phyloP scores from a whole-genome alignment of 2,888 invertebrate species.

The Rhimphoctona megacephalus region DNA sequence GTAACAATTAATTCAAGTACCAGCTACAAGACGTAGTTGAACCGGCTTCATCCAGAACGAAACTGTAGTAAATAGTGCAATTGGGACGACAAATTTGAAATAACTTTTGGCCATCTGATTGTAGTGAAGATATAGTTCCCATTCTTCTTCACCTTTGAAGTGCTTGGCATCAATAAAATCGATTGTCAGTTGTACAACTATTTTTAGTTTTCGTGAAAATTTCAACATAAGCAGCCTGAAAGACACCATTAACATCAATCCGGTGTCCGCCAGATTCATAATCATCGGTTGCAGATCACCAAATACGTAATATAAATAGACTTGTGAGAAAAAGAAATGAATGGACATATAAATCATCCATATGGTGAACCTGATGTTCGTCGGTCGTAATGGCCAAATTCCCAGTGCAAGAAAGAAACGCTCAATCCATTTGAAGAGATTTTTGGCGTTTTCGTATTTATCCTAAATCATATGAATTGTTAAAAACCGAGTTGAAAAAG shows the following conservation, averaged over 20 bases:
- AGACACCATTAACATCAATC: slow-evolving; percentile 43
- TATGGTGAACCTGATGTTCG: not conserved
- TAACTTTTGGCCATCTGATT: slow-evolving; percentile 38
- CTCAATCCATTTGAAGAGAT: slow-evolving; percentile 43
- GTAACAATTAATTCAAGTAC: slow-evolving; percentile 9
- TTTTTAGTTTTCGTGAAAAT: slow-evolving; percentile 27
- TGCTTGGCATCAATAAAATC: slow-evolving; percentile 27
- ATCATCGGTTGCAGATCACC: slow-evolving; percentile 44
- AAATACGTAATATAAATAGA: slow-evolving; percentile 40
- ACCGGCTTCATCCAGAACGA: slow-evolving; percentile 45
- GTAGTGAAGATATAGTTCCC: slow-evolving; percentile 50
- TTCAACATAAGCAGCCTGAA: slow-evolving; percentile 45
- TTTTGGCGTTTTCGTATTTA: slow-evolving; percentile 19
- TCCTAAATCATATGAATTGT: slow-evolving; percentile 12
- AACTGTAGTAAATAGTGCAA: not conserved
- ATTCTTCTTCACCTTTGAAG: slow-evolving; percentile 36
- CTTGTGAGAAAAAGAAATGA: slow-evolving; percentile 35
- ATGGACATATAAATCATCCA: slow-evolving; percentile 19
- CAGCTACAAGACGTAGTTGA: slow-evolving; percentile 26
- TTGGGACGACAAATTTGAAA: slow-evolving; percentile 12
- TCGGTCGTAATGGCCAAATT: slow-evolving; percentile 38
- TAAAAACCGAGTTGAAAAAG: not conserved
- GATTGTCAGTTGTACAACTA: slow-evolving; percentile 4
- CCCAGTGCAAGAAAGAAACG: slow-evolving; percentile 27
- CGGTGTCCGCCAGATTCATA: slow-evolving; percentile 47